Base-by-base conservation (phyloP, 92 coral and sea anemone species). In the Metridium senile region DNA sequence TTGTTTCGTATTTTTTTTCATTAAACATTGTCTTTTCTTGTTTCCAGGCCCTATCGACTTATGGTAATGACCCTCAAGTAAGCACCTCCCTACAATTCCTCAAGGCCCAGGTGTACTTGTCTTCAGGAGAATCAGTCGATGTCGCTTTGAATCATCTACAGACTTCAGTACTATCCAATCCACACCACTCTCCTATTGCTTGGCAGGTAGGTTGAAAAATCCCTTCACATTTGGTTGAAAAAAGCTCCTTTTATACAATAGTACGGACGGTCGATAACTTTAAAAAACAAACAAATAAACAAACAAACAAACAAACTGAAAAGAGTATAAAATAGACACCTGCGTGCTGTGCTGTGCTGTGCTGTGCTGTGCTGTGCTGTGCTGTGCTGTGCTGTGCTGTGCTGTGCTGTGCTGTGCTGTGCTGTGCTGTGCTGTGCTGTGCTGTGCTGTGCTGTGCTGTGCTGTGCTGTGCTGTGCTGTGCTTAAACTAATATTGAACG, bases 191-290 rank as follows among this genome's bases (percentile, higher is more conserved):
- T n/a, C 81, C 88, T 18, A 63, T 87, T 47, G 94, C 94, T 20
- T 94, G 98, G 98, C 94, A 88, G 98, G 98, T 94, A 71, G 70
- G 73, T n/a, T 16, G 21, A 16, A 11, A 16, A 33, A 9, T 3
- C 30, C n/a, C 43, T 21, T 8, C 10, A 54, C 9, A 19, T 19
- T 16, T 2, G n/a, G 61, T 54, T 16, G 61, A 4, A 16, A 54
- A 16, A 21, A 10, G 25, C 61, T 3, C 2, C 21, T 54, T 16
- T 8, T 45, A 21, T 2, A 4, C 21, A 19, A 54, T 3, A 3
- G 23, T 54, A 54, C 13, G 49, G 13, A 39, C 49, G 13, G 13
- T 4, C 49, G 49, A 39, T 13, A 6, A 39, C 8, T 6, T 39
- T 39, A 39, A 39, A 6, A 39, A 39, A 39, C 49, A 39, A 39